Evolutionary conservation across 2,888 invertebrate genomes (phyloP), one percentile per base, ranked within the genome.

Genomic region (Cyclophora albipunctata): DNA sequence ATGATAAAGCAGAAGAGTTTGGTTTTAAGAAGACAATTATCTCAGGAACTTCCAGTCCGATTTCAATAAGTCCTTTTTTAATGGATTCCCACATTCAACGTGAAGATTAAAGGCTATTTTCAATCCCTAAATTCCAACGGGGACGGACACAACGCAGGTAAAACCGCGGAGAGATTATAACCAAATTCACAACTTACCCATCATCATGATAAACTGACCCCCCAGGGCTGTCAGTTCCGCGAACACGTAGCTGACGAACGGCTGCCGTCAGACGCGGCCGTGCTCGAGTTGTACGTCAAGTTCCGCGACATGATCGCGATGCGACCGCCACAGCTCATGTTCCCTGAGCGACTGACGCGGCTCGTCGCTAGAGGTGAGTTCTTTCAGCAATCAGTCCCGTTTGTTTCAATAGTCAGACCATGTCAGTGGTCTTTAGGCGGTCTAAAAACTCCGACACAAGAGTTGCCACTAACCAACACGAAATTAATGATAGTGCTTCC

Each of bases 201-300:
- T 20, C 20, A 20, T 20, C 20, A 3, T 7, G 6, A 7, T 6
- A n/a, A 42, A 3, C 3, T 48, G 48, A 42, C 35, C 45, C n/a
- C 48, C 45, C 55, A 93, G 93, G 94, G 94, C 34, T 95, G 94
- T 59, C 92, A 93, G 68, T 93, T 92, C 73, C 90, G 92, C 34
- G 94, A 95, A 69, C 94, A 95, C 76, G 85, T 90, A 45, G 91
- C 94, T 2, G 89, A 91, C 57, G 91, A 93, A 52, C 90, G 90
- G 45, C 86, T 91, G 7, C 91, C 93, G 52, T 84, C 90, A 3
- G 95, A 95, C 65, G 90, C 92, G 7, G 91, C 92, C 1, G 90
- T 94, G 45, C 81, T 93, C 64, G 89, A 90, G 52, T 83, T 93
- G 52, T 90, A 92, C 74, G 83, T 82, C 52, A 78, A 80, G 55